These are phyloP conservation scores for Hormaphis cornu DNA, from an alignment of 1,140 invertebrate species.

Conservation along the genomic window DNA sequence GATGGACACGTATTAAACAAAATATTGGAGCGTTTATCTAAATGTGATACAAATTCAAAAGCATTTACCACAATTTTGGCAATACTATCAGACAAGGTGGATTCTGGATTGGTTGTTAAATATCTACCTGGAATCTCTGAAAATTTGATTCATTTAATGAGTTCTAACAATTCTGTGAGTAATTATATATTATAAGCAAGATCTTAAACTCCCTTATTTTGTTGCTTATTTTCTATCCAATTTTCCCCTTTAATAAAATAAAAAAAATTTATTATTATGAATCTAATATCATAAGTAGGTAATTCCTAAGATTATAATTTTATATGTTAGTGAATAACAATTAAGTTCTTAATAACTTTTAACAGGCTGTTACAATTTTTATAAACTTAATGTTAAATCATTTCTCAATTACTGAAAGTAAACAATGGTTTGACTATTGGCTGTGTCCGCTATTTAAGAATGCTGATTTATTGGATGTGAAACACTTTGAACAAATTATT, in stretches of 20 bases:
- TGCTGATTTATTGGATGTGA: not conserved
- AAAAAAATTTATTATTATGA: not conserved
- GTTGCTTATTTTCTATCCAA: not conserved
- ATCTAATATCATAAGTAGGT: too few relatives aligned
- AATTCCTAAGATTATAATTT: too few relatives aligned
- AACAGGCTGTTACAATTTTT: not conserved
- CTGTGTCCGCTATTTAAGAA: not conserved
- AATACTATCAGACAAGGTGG: constrained; percentile 3
- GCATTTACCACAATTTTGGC: not conserved
- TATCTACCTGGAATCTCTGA: not conserved
- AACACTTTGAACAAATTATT: constrained; percentile 10
- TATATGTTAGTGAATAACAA: not conserved
- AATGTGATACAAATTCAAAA: constrained; percentile 12
- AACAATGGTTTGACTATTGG: constrained; percentile 26
- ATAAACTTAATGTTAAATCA: constrained; percentile 7
- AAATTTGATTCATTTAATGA: not conserved
- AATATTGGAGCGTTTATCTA: not conserved
- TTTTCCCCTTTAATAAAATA: not conserved
- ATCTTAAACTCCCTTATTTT: not conserved
- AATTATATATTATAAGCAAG: not conserved
- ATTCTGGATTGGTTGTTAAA: not conserved
- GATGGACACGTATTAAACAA: not conserved
- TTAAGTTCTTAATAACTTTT: not conserved
- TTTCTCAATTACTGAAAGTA: not conserved
- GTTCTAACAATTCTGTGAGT: not conserved